Base-by-base conservation (phyloP, 2,888 invertebrate genomes). In the Malthinus flaveolus region DNA sequence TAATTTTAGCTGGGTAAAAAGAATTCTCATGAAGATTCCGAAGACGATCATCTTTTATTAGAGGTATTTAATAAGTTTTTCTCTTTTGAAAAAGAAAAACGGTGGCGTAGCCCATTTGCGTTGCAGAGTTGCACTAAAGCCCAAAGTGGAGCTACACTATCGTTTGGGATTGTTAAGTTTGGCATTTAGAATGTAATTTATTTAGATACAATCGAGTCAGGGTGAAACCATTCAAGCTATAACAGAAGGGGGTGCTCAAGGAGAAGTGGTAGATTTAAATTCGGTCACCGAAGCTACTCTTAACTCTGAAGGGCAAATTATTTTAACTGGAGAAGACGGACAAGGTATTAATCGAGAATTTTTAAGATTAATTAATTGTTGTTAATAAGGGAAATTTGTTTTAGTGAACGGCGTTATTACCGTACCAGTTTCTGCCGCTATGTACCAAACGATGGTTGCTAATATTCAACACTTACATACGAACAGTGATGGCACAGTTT, bases 361-460 rank as follows among this genome's bases (percentile, higher is more conserved):
- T 3, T 5, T 23, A 23, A 23, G 5, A 23, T 3, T 23, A 23
- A 32, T 23, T 23, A 23, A 3, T 23, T 23, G 5, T 23, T 23
- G n/a, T 23, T 23, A 23, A 23, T 23, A 23, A 23, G 23, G 23
- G 5, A 23, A 23, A 23, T 23, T 23, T 23, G 23, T 23, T 70
- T 89, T 91, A 68, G 93, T 93, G 71, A 90, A 93, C 72, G 95
- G 95, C 61, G 95, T 97, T 82, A 95, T 97, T 77, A 95, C 96
- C 53, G 93, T 97, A 71, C 97, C 97, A 54, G 94, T 97, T 63
- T 91, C 93, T 39, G 91, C 93, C 57, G 93, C 94, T 62, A 94
- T 97, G 90, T 97, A 97, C 83, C 96, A 97, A 82, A 93, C 94
- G 59, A 95, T 96, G 85, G 91, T 95, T 75, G 93, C 95, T 54